A percentile compares a stretch with the other conserved stretches of the same genome.
These are phyloP conservation scores for Serilophus lunatus DNA, from an alignment of 2,113 vertebrate genomes.

Conservation along the genomic window DNA sequence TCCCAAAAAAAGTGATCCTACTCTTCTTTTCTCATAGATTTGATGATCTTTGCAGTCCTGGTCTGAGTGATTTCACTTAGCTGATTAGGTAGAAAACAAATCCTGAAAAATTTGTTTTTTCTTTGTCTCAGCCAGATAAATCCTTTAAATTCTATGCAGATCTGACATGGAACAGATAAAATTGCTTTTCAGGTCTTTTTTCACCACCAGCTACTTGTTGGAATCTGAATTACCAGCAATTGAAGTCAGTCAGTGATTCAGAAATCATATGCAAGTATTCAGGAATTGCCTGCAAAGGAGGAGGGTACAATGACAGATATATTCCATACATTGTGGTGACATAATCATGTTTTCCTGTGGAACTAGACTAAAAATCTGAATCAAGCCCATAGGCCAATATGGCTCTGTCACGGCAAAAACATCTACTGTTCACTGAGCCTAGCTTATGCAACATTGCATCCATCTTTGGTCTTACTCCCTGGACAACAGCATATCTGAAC, in stretches of 20 bases:
- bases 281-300: neutral
- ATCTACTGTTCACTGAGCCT: neutral
- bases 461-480: neutral
- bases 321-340: neutral
- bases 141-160: neutral
- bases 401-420: neutral
- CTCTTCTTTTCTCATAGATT: neutral
- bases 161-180: neutral
- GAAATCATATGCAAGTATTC: neutral
- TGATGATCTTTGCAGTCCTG: neutral
- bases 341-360: neutral
- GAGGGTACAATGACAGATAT: neutral
- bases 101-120: neutral
- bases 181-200: neutral
- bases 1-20: neutral
- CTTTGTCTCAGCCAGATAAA: neutral
- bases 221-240: neutral
- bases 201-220: neutral
- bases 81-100: neutral
- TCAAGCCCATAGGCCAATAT: neutral
- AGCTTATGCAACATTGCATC: neutral
- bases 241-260: neutral
- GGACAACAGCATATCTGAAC: neutral
- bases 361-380: neutral
- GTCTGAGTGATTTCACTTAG: neutral